Base-by-base conservation (phyloP, 2,113 vertebrate genomes). In the Rana temporaria region DNA sequence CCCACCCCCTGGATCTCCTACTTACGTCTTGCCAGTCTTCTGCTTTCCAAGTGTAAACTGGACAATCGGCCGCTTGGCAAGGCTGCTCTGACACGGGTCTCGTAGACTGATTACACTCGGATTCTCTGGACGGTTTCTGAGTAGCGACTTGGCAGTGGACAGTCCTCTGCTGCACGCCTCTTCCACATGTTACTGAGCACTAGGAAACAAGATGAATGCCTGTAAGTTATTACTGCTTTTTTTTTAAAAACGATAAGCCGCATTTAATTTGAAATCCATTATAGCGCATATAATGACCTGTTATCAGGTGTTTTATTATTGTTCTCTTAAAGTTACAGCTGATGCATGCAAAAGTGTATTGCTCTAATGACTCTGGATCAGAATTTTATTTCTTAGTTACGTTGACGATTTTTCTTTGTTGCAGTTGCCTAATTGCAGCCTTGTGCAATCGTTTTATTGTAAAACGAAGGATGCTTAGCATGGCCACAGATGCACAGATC, bases 101-200 rank as follows among this genome's bases (percentile, higher is more conserved):
- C 85, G 86, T 53, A 42, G 86, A 87, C 0, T 73, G 92, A 59
- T 88, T 80, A 70, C 97, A 99, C 80, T 90, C 90, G 0, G 87
- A 88, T 84, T 95, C 95, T 84, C 84, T 48, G 4, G 84, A 78
- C 17, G 86, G 85, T 62, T 87, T 93, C 6, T 88, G 89, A 56
- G 88, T 62, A 78, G 92, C 90, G 2, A 86, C 1, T 79, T 92
- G 93, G 87, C 97, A 99, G 84, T 85, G 91, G 80, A 98, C 94
- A 2, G 88, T 85, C 48, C 96, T 90, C 22, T 82, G 91, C 91
- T 94, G 95, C 64, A 94, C 17, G 0, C 96, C 96, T 70, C 85
- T 93, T 55, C 95, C 95, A 6, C 97, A 98, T 77, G 96, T 95
- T 56, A 89, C 94, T 0, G 96, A 99, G 85, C 96, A 97, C 97